Conservation (phyloP, 2,797 vertebrate genomes). For the Propithecus perrieri region DNA sequence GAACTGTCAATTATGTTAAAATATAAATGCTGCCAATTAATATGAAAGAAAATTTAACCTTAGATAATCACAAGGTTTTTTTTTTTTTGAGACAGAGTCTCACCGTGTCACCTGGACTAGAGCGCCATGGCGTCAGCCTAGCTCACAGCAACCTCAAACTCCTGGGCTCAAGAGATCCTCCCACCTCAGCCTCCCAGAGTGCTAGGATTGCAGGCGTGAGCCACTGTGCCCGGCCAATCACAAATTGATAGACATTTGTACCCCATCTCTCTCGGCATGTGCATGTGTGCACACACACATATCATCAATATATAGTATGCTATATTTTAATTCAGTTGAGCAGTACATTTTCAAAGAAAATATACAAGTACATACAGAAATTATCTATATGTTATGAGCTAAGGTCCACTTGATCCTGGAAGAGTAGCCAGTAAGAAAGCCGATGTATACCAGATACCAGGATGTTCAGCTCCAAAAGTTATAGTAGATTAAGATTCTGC, state of each 20-base stretch:
- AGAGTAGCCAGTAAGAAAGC: not conserved
- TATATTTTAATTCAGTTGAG: not conserved
- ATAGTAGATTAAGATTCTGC: not conserved
- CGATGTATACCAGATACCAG: not conserved
- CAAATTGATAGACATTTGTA: not conserved
- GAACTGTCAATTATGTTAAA: constrained; percentile 37
- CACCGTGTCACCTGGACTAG: too few species aligned
- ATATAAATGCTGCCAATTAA: constrained; percentile 45
- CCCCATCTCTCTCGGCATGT: not conserved
- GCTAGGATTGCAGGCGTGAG: too few species aligned
- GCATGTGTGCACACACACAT: not conserved
- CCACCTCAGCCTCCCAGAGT: too few species aligned
- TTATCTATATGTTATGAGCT: not conserved
- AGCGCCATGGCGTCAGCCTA: too few species aligned
- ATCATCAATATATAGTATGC: not conserved
- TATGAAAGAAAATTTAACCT: not conserved
- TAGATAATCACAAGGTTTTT: not conserved
- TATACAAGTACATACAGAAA: not conserved
- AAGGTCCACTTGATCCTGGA: not conserved
- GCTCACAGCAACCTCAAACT: too few species aligned
- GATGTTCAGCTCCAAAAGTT: not conserved
- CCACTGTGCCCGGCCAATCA: not conserved
- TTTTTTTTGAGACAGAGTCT: too few species aligned
- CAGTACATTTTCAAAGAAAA: constrained; percentile 4
- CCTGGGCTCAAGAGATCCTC: too few species aligned